Base-by-base conservation (phyloP, 2,888 invertebrate genomes). In the Machimus atricapillus region DNA sequence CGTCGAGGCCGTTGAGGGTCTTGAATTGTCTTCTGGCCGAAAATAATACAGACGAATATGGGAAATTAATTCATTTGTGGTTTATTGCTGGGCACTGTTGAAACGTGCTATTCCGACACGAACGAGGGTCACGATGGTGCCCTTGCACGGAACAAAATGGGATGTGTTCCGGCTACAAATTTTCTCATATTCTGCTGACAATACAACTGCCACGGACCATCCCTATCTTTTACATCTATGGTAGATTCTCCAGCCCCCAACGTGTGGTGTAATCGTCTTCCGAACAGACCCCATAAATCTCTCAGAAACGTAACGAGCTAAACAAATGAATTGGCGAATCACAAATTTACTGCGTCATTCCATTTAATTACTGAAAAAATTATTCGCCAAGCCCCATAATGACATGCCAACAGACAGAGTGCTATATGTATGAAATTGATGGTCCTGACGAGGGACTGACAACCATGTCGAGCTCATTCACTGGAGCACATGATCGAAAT, bases 261-360 rank as follows among this genome's bases (percentile, higher is more conserved):
- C 27, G 66, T 66, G 66, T 27, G 27, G 27, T 46, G 43, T 78
- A 43, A 78, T 78, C 40, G 23, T 78, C 40, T 46, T 46, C 37
- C 40, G 78, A 78, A 78, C 40, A 46, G 23, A 31, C 31, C 76
- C 43, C 73, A 85, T 85, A 73, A 85, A 85, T 85, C 85, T 85
- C 43, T 43, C 27, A 34, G 23, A 37, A 19, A 82, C 56, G 81
- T 16, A 56, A 82, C 46, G 58, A 82, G 31, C 31, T 82, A 82
- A 82, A 83, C 83, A 83, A 83, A 66, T 83, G 66, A 83, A 40
- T 83, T 73, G 58, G 66, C 73, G 40, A 74, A 73, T 85, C 85
- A 73, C 23, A 85, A 43, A 85, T 73, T 74, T 85, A 23, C 85
- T 66, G 40, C 85, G 73, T 85, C 85, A 85, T 85, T 73, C 74